phyloP scores from a whole-genome alignment of 2,888 invertebrate species.

The Operophtera brumata region DNA sequence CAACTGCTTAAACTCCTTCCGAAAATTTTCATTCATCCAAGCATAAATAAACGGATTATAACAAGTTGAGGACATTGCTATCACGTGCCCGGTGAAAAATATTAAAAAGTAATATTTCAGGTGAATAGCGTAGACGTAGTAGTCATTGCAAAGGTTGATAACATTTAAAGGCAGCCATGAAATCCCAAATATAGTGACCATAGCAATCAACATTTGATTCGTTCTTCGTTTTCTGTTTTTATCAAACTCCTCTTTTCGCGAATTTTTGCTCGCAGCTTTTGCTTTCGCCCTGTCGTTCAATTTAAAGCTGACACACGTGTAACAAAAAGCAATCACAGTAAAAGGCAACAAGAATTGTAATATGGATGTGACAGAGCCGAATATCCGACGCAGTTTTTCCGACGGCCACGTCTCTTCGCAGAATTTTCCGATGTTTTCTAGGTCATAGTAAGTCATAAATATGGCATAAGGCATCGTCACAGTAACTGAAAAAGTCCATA shows the following conservation, averaged over 20 bases:
- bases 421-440: constrained; percentile 73
- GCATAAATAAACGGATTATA: constrained; percentile 98
- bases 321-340: constrained; percentile 95
- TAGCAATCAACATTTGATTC: constrained; percentile 98
- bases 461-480: constrained; percentile 96
- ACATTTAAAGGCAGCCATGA: constrained; percentile 97
- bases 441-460: constrained; percentile 85
- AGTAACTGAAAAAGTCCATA: constrained; percentile 94
- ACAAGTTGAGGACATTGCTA: constrained; percentile 97
- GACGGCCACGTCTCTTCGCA: constrained; percentile 96
- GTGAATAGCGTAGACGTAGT: constrained; percentile 85
- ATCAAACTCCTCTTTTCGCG: constrained; percentile 94
- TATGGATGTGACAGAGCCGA: constrained; percentile 92
- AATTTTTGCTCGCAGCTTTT: constrained; percentile 91
- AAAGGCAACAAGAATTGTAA: constrained; percentile 98
- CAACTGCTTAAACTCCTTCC: constrained; percentile 94
- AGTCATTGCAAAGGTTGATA: constrained; percentile 92
- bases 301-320: constrained; percentile 94
- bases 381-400: constrained; percentile 87
- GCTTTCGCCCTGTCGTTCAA: constrained; percentile 90
- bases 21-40: constrained; percentile 98
- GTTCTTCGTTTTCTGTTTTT: constrained; percentile 94
- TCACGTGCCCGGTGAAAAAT: constrained; percentile 93
- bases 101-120: constrained; percentile 92
- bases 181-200: constrained; percentile 97